These are phyloP conservation scores for Stenurella melanura DNA, from an alignment of 2,888 invertebrate species.

Conservation along the genomic window DNA sequence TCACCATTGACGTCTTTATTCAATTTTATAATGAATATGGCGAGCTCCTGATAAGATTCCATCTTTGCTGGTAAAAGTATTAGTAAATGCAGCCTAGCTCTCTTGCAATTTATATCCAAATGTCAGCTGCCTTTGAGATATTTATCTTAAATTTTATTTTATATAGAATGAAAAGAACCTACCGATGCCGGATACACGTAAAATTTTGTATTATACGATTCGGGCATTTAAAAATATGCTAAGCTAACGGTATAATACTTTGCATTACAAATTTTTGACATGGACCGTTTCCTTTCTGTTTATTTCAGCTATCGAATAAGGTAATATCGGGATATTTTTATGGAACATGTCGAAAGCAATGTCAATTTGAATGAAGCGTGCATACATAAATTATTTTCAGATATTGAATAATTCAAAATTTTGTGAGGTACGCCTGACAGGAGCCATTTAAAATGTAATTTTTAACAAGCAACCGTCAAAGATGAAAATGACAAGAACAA, in stretches of 20 bases:
- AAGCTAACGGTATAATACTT: slow-evolving; percentile 47
- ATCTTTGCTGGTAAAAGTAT: slow-evolving; percentile 41
- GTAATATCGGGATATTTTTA: slow-evolving; percentile 21
- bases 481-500: not conserved
- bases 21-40: slow-evolving; percentile 23
- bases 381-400: slow-evolving; percentile 29
- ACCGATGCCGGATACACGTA: slow-evolving; percentile 30
- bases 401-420: slow-evolving; percentile 37
- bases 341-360: slow-evolving; percentile 29
- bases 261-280: slow-evolving; percentile 51
- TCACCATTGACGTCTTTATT: slow-evolving; percentile 32
- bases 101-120: slow-evolving; percentile 37
- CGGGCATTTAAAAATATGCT: slow-evolving; percentile 49
- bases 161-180: slow-evolving; percentile 28
- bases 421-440: slow-evolving; percentile 13
- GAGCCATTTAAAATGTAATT: slow-evolving; percentile 14
- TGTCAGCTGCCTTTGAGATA: slow-evolving; percentile 45
- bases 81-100: slow-evolving; percentile 33
- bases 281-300: slow-evolving; percentile 32
- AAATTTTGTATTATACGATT: slow-evolving; percentile 31
- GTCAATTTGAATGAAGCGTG: slow-evolving; percentile 32
- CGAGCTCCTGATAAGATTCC: slow-evolving; percentile 40
- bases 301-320: slow-evolving; percentile 42
- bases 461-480: not conserved
- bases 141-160: slow-evolving; percentile 46